Evolutionary conservation across 2,888 invertebrate species (phyloP).

Genomic region (Monopis laevigella): DNA sequence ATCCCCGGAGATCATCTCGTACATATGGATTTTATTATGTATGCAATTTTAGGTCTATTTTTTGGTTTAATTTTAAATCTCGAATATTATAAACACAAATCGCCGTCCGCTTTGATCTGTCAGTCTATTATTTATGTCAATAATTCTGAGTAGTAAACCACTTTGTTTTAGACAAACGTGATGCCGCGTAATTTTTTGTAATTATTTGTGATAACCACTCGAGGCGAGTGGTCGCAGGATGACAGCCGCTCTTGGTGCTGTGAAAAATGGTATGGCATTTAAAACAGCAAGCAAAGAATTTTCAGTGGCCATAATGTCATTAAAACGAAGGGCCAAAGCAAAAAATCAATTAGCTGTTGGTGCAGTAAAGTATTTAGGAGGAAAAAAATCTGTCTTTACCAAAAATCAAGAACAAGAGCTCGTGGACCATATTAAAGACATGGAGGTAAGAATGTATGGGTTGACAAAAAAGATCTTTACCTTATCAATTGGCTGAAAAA

Average conservation of each 20-base stretch:
- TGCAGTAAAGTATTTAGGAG: not conserved
- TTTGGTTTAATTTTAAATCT: conserved; percentile 9
- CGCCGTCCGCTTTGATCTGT: conserved; percentile 8
- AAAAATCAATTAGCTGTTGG: conserved; percentile 2
- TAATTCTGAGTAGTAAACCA: conserved; percentile 10
- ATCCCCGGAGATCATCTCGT: not conserved
- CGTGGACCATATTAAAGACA: conserved; percentile 18
- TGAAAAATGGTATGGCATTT: conserved; percentile 15
- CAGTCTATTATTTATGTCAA: conserved; percentile 13
- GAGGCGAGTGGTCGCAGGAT: conserved; percentile 14
- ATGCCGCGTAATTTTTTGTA: conserved; percentile 13
- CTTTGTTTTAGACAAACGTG: conserved; percentile 14
- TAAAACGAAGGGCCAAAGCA: conserved; percentile 19
- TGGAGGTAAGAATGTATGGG: conserved; percentile 20
- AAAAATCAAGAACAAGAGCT: conserved; percentile 9
- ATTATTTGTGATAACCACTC: conserved; percentile 14
- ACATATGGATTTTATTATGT: no score
- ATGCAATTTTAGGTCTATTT: not conserved
- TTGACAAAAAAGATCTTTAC: conserved; percentile 17
- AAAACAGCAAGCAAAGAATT: conserved; percentile 16
- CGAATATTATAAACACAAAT: conserved; percentile 6
- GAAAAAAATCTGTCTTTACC: conserved; percentile 12
- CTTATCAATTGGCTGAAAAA: conserved; percentile 19
- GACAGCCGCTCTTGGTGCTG: conserved; percentile 16
- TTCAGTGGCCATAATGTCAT: conserved; percentile 18